These are phyloP conservation scores for Ischnus inquisitorius DNA, from an alignment of 2,888 invertebrate species.

Conservation along the genomic window DNA sequence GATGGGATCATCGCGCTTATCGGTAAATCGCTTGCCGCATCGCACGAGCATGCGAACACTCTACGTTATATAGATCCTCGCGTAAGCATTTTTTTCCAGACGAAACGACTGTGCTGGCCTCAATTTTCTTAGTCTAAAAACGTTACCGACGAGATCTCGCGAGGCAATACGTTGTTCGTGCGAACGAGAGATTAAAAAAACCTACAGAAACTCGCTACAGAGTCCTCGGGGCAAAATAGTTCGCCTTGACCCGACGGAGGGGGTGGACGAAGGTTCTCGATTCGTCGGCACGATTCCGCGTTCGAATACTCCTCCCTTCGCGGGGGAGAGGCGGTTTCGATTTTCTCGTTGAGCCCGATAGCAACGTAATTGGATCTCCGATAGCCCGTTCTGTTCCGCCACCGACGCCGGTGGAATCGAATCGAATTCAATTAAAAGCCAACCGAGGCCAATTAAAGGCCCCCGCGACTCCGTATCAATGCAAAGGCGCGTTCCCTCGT, in stretches of 20 bases:
- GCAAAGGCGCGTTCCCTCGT: neutral
- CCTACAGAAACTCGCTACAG: neutral
- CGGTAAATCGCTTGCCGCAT: neutral
- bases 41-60: neutral
- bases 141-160: neutral
- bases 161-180: neutral
- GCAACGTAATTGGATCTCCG: conserved; percentile 48
- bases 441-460: conserved; percentile 38
- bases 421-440: conserved; percentile 40
- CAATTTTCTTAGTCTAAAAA: neutral
- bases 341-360: conserved; percentile 14
- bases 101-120: neutral
- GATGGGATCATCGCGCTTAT: neutral
- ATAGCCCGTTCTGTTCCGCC: conserved; percentile 10
- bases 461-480: conserved; percentile 9
- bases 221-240: neutral
- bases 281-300: conserved; percentile 3
- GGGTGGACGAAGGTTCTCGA: neutral
- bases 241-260: neutral
- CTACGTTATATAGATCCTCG: neutral
- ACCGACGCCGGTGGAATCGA: conserved; percentile 7
- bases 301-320: neutral
- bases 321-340: neutral
- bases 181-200: neutral
- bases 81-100: neutral